phyloP scores from a whole-genome alignment of 2,113 vertebrate species.

The Pholis gunnellus region DNA sequence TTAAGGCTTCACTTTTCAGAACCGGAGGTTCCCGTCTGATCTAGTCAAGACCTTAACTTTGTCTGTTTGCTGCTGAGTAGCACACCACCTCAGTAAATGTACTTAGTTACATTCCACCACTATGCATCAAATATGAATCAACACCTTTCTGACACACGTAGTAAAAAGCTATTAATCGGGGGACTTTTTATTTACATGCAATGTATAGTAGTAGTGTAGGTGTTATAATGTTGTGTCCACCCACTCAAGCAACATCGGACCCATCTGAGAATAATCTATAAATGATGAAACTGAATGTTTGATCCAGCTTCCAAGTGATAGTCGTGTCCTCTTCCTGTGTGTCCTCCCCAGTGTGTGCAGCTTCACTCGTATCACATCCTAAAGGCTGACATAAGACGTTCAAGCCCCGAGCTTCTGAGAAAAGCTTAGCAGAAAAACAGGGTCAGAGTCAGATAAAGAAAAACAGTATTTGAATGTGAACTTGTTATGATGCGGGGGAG shows the following conservation, averaged over 20 bases:
- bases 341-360: conserved; percentile 1
- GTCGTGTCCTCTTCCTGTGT: conserved; percentile 4
- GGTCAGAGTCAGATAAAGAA: conserved; percentile 57
- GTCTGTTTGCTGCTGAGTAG: too few species aligned
- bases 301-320: conserved; percentile 14
- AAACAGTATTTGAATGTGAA: conserved; percentile 33
- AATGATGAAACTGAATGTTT: neutral
- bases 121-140: too few species aligned
- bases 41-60: too few species aligned
- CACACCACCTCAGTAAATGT: too few species aligned
- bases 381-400: conserved; percentile 47
- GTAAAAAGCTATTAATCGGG: too few species aligned
- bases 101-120: too few species aligned
- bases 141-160: too few species aligned
- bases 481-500: conserved; percentile 23
- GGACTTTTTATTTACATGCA: too few species aligned
- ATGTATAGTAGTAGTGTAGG: neutral
- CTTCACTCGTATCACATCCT: conserved; percentile 24
- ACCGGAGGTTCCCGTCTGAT: neutral
- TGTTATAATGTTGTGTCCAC: neutral
- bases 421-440: conserved; percentile 48
- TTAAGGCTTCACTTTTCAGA: too few species aligned
- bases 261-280: too few species aligned
- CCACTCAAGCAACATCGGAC: too few species aligned
- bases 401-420: conserved; percentile 29